These are phyloP conservation scores for Emydura subglobosa DNA, from an alignment of 2,113 vertebrate species.

Conservation along the genomic window DNA sequence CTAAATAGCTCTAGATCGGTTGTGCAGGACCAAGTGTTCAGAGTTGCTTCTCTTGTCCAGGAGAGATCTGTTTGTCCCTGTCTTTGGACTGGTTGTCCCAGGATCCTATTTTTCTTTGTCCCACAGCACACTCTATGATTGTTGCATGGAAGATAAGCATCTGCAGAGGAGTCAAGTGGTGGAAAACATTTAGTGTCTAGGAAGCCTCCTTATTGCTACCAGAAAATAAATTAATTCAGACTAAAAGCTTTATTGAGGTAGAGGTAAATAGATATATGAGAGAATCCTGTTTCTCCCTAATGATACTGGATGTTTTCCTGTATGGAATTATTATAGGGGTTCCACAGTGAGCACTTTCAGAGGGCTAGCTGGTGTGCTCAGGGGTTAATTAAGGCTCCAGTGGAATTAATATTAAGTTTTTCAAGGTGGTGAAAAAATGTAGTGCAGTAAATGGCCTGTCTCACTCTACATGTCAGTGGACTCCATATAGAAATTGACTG, in stretches of 20 bases:
- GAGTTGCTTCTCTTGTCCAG: neutral
- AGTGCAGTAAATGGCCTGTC: neutral
- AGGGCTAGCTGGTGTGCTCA: neutral
- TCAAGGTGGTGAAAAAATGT: neutral
- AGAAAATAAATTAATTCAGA: neutral
- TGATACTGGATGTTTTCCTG: neutral
- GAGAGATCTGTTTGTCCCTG: neutral
- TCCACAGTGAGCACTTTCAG: neutral
- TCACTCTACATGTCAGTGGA: neutral
- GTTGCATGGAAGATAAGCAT: neutral
- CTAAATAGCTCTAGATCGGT: neutral
- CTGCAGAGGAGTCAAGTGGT: neutral
- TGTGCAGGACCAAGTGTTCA: neutral
- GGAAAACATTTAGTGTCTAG: neutral
- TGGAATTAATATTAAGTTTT: neutral
- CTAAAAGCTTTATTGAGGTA: neutral
- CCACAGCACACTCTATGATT: neutral
- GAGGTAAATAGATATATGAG: neutral
- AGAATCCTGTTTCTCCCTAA: neutral
- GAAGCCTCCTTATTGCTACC: neutral
- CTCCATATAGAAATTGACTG: neutral
- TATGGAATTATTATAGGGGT: neutral
- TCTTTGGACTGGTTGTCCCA: neutral
- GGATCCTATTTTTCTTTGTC: neutral
- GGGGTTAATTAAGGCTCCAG: neutral